A percentile compares a stretch with the other conserved stretches of the same genome.
These are phyloP conservation scores for Baccha elongata DNA, from an alignment of 2,888 invertebrate species.

Conservation along the genomic window DNA sequence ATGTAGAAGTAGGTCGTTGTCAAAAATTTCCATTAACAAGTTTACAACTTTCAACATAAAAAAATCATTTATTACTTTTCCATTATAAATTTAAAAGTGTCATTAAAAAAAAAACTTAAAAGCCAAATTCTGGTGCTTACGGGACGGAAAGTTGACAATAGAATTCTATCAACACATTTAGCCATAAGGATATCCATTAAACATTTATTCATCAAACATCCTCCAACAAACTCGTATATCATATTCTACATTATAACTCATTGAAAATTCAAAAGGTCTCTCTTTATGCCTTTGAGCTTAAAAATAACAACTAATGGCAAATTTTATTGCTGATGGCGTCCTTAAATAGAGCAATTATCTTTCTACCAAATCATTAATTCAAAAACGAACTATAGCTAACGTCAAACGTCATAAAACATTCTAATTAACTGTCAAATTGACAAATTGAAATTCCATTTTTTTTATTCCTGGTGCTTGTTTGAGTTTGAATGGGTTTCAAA, in stretches of 20 bases:
- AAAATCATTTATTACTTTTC: not conserved
- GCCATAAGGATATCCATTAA: slow-evolving; percentile 26
- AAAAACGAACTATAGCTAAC: slow-evolving; percentile 57
- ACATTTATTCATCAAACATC: slow-evolving; percentile 28
- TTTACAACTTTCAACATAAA: slow-evolving; percentile 12
- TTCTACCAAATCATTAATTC: slow-evolving; percentile 65
- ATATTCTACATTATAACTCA: slow-evolving; percentile 19
- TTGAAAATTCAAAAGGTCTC: slow-evolving; percentile 26
- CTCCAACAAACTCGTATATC: not conserved
- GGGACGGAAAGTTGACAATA: slow-evolving; percentile 10
- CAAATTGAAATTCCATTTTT: slow-evolving; percentile 58
- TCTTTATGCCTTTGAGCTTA: not conserved
- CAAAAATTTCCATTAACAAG: slow-evolving; percentile 8
- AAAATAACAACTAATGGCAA: not conserved
- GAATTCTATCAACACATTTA: slow-evolving; percentile 23
- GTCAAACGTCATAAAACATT: slow-evolving; percentile 68
- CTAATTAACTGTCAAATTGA: slow-evolving; percentile 72
- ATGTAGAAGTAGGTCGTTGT: slow-evolving; percentile 15
- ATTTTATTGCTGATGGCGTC: too few relatives aligned
- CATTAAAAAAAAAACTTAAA: slow-evolving; percentile 9
- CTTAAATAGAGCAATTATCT: slow-evolving; percentile 50
- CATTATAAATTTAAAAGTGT: slow-evolving; percentile 8
- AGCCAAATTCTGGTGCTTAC: not conserved
- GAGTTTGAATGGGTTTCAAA: too few relatives aligned
- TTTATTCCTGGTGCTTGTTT: slow-evolving; percentile 18